Evolutionary conservation across 2,113 vertebrate genomes (phyloP).

Genomic region (Todiramphus chloris): DNA sequence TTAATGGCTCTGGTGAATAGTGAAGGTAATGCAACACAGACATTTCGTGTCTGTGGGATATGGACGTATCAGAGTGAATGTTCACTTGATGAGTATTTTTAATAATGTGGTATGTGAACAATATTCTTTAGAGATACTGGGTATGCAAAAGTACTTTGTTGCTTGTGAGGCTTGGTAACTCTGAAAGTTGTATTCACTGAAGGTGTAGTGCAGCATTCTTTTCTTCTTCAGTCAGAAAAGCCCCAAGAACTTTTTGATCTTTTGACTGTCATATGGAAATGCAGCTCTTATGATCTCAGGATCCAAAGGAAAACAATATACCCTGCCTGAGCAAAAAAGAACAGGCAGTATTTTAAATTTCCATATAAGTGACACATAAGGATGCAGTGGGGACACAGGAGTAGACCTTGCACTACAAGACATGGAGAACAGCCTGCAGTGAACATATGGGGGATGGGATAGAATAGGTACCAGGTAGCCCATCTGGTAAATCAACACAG

Average conservation of each 20-base stretch:
- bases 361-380: accelerated
- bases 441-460: accelerated
- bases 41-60: not conserved
- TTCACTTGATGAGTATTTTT: not conserved
- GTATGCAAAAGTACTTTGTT: not conserved
- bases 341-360: not conserved
- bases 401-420: not conserved
- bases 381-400: not conserved
- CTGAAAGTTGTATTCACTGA: not conserved
- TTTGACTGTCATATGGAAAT: not conserved
- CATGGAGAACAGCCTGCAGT: not conserved
- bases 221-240: not conserved
- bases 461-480: not conserved
- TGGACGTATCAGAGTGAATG: not conserved
- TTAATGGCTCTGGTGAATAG: not conserved
- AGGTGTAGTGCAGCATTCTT: not conserved
- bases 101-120: not conserved
- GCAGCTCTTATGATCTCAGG: not conserved
- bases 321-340: not conserved
- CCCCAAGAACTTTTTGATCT: not conserved
- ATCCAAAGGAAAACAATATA: not conserved
- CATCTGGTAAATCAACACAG: not conserved
- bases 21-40: not conserved
- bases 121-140: not conserved
- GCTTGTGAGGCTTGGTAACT: not conserved